Evolutionary conservation across 2,113 vertebrate species (phyloP), one percentile per base, ranked within the genome.

Genomic region (Jaculus jaculus): DNA sequence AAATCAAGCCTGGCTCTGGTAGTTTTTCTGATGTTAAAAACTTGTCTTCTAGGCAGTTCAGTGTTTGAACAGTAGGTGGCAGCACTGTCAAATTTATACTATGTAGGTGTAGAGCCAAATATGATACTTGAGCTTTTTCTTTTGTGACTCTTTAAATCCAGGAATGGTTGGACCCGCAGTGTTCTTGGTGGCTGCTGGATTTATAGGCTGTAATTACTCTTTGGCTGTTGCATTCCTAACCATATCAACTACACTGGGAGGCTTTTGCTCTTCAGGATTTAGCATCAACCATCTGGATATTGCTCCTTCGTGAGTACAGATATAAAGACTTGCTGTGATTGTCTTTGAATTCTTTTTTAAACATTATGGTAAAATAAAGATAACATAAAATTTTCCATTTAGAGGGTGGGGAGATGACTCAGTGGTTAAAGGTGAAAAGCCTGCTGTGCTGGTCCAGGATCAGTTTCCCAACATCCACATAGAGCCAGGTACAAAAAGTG

Each of bases 231-330:
- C 98, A 0, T 99, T 99, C 58, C 98, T 99, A 87, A 99, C 99
- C 73, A 75, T 99, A 97, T 99, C 99, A 26, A 99, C 99, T 20
- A 97, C 99, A 15, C 97, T 99, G 66, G 99, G 99, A 71, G 99
- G 99, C 37, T 98, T 99, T 74, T 98, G 98, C 23, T 98, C 98
- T 0, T 99, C 99, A 47, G 99, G 99, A 85, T 99, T 99, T 96
- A 99, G 98, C 96, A 99, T 99, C 97, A 99, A 99, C 97, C 99
- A 99, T 89, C 98, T 99, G 51, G 99, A 99, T 96, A 99, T 99
- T 92, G 99, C 99, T n/a, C 99, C 99, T 89, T 99, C 99, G 99
- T 99, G 98, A 99, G 99, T 98, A 94, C 69, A 93, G 15, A 24
- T 84, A 66, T 54, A 88, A 71, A 96, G 37, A 93, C 63, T 61